Base-by-base conservation (phyloP, 1,140 invertebrate species). In the Onthophagus taurus region DNA sequence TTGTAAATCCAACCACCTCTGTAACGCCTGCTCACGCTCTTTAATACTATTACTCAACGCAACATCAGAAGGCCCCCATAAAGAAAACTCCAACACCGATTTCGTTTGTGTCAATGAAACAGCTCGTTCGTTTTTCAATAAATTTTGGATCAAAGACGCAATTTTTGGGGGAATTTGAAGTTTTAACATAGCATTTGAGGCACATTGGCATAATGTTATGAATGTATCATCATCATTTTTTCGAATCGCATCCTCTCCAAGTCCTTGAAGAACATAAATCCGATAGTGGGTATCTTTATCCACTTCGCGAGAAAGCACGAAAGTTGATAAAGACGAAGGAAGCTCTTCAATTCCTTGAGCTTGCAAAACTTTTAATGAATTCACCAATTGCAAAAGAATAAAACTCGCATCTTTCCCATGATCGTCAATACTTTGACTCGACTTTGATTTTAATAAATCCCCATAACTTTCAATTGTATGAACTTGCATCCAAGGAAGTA, bases 1-100 rank as follows among this genome's bases (percentile, higher is more conserved):
- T 58, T 89, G 85, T 8, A 89, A 65, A 57, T 89, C 86, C 26
- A 90, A 59, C 86, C 86, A 90, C 30, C 84, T 71, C 53, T 88
- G 84, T 2, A 88, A 57, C 0, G 78, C 78, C 11, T 79, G 54
- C 49, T 85, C 82, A 3, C 80, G 70, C 46, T 85, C 83, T 18
- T 75, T 72, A 0, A 71, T 69, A 1, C 76, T 75, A 4, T 74
- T 74, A 0, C 77, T 75, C 8, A 84, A 66, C 0, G 75, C 74
- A 1, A 81, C 76, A 54, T 86, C 83, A 8, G 81, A 74, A 1
- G 86, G 87, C 2, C 86, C 87, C 85, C 86, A 92, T 2, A 92
- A 65, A 46, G 83, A 83, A 54, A 85, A 86, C 57, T 90, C 86
- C 18, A 90, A 59, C 0, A 89, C 72, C 0, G 83, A 77, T 63